phyloP scores from a whole-genome alignment of 1,140 invertebrate species.

The Drosophila sp. region DNA sequence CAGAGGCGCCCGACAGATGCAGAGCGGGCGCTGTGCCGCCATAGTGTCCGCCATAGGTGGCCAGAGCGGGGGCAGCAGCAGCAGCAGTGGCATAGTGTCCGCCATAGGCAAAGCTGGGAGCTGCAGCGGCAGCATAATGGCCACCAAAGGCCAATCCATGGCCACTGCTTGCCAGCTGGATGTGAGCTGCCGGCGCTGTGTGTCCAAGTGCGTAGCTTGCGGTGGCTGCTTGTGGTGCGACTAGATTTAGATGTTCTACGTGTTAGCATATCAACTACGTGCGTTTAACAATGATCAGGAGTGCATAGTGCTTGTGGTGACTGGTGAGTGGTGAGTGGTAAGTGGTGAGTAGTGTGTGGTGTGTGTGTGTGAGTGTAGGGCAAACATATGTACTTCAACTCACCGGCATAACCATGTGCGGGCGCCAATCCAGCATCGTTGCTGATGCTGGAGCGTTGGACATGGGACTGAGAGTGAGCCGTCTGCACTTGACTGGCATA shows the following conservation, averaged over 20 bases:
- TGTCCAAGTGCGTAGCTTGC: constrained; percentile 56
- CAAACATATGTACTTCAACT: neutral
- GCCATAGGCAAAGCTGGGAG: constrained; percentile 30
- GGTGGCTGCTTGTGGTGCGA: constrained; percentile 64
- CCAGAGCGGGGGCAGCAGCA: constrained; percentile 49
- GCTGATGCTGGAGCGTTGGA: constrained; percentile 85
- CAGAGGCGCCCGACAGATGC: constrained; percentile 52
- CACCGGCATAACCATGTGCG: constrained; percentile 65
- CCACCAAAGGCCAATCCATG: constrained; percentile 51
- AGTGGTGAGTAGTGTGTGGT: too few species aligned
- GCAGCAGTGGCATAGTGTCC: constrained; percentile 35
- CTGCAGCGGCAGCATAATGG: constrained; percentile 45
- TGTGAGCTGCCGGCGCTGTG: constrained; percentile 59
- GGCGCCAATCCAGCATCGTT: constrained; percentile 85
- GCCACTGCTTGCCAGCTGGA: constrained; percentile 39
- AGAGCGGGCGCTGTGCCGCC: constrained; percentile 73
- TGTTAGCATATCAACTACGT: constrained; percentile 60
- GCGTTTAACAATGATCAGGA: constrained; percentile 17
- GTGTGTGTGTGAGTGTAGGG: neutral
- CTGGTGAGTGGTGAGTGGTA: neutral
- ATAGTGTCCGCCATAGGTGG: constrained; percentile 61
- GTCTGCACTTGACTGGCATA: constrained; percentile 86
- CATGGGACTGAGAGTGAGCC: constrained; percentile 86
- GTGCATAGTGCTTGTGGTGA: constrained; percentile 31
- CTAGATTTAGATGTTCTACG: constrained; percentile 29